Percentiles rank a stretch among this genome's conserved stretches.
phyloP scores from a whole-genome alignment of 2,113 vertebrate genomes.

The Ochotona princeps region DNA sequence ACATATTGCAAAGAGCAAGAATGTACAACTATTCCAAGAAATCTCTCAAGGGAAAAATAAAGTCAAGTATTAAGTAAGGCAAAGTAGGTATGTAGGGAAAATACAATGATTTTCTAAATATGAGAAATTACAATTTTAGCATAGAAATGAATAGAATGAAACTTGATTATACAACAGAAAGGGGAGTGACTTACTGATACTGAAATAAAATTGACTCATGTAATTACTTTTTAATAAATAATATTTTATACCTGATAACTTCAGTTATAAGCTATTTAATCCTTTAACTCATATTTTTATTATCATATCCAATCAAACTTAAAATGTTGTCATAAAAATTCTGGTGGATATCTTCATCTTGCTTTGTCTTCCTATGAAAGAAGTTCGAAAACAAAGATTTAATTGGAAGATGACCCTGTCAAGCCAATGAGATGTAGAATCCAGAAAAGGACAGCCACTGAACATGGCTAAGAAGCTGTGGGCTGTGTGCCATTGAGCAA shows the following conservation, averaged over 20 bases:
- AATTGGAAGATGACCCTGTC: not conserved
- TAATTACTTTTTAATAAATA: not conserved
- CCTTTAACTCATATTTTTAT: not conserved
- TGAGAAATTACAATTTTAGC: not conserved
- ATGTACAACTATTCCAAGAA: too few relatives aligned
- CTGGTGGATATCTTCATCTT: not conserved
- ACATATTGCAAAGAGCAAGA: not conserved
- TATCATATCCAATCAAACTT: not conserved
- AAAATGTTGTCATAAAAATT: not conserved
- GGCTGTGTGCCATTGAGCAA: too few relatives aligned
- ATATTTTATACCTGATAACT: not conserved
- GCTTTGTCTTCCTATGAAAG: not conserved
- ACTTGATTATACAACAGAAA: too few relatives aligned
- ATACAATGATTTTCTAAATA: not conserved
- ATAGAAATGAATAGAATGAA: not conserved
- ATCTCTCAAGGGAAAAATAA: not conserved
- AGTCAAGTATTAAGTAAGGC: not conserved
- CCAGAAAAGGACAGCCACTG: not conserved
- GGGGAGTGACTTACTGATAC: not conserved
- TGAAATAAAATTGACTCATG: not conserved
- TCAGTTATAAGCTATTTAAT: not conserved
- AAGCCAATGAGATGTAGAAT: not conserved
- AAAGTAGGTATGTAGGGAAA: not conserved
- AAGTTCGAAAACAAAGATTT: not conserved
- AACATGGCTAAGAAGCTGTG: not conserved